These are phyloP conservation scores for Spisula subtruncata DNA, from an alignment of 2,888 invertebrate genomes.

Conservation along the genomic window DNA sequence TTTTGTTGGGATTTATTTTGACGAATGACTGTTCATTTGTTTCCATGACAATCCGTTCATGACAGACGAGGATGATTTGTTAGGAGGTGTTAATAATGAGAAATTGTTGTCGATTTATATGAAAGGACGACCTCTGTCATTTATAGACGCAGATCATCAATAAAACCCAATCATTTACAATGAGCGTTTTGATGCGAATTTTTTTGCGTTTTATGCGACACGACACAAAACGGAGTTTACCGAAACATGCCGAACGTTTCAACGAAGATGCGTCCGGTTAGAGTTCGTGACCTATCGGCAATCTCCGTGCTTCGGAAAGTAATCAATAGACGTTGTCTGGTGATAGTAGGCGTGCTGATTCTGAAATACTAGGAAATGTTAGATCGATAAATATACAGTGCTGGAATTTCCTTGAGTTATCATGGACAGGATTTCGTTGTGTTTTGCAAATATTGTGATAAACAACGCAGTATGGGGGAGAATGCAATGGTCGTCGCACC, in stretches of 20 bases:
- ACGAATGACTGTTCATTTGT: background rate
- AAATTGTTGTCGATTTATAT: background rate
- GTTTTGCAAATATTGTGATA: background rate
- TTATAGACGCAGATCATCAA: background rate
- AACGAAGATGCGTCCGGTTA: background rate
- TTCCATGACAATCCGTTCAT: background rate
- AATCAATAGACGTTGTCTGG: background rate
- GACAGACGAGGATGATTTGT: background rate
- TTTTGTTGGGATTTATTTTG: conserved; percentile 4
- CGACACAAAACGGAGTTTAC: background rate
- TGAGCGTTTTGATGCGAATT: background rate
- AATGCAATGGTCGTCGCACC: conserved; percentile 21
- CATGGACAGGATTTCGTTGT: background rate
- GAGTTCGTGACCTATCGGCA: background rate
- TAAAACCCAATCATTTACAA: background rate
- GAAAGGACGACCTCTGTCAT: conserved; percentile 20
- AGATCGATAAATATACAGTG: conserved; percentile 19
- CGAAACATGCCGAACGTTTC: background rate
- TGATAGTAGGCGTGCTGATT: background rate
- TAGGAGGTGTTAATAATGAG: background rate
- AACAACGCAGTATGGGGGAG: conserved; percentile 27
- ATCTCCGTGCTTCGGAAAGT: background rate
- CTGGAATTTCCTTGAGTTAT: background rate
- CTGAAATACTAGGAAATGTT: conserved; percentile 9
- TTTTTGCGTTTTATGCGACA: background rate